Percentiles rank a stretch among this genome's conserved stretches.
Conservation (phyloP, 35 echinoderm and acorn worm species). For the Ophioderma brevispina region DNA sequence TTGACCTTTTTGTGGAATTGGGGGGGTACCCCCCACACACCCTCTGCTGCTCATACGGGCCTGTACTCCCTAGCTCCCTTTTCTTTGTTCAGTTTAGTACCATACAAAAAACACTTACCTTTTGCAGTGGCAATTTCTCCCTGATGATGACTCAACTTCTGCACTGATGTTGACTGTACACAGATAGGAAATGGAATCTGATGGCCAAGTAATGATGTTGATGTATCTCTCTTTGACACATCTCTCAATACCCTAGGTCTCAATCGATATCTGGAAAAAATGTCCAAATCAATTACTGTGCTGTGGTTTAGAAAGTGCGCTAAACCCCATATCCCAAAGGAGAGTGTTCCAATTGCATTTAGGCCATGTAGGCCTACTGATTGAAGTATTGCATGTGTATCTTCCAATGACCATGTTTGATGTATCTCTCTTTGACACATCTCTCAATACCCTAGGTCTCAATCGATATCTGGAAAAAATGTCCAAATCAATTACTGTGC, state of each 20-base stretch:
- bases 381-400: no score
- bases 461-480: constrained; percentile 46
- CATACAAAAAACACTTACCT: constrained; percentile 31
- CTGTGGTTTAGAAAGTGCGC: no score
- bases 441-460: constrained; percentile 62
- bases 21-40: no score
- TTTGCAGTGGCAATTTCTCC: constrained; percentile 80
- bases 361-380: no score
- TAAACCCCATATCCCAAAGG: no score
- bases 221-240: constrained; percentile 75
- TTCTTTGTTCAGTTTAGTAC: not conserved
- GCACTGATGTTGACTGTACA: constrained; percentile 61
- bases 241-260: constrained; percentile 71
- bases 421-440: constrained; percentile 78
- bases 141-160: constrained; percentile 57
- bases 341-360: no score
- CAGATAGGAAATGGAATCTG: constrained; percentile 58
- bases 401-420: no score
- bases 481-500: no score
- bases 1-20: no score
- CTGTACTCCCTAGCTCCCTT: no score
- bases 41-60: no score
- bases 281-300: no score
- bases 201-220: constrained; percentile 73
- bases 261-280: constrained; percentile 42